Percentiles rank a stretch among this genome's conserved stretches.
Conservation (phyloP, 2,888 invertebrate species). For the Epistrophella euchroma region DNA sequence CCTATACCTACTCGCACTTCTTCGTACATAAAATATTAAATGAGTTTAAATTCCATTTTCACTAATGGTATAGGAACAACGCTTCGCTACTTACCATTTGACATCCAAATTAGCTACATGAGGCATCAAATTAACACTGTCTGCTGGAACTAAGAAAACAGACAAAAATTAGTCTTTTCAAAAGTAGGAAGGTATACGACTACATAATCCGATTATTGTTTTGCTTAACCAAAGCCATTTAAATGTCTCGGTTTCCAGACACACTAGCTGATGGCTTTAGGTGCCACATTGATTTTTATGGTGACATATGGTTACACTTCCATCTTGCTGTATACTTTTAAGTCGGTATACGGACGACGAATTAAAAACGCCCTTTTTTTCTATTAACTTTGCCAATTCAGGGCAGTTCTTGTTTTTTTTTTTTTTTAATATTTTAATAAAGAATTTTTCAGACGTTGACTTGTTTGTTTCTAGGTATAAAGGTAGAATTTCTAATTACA, state of each 20-base stretch:
- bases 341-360: slow-evolving; percentile 2
- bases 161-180: slow-evolving; percentile 26
- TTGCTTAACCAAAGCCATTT: slow-evolving; percentile 55
- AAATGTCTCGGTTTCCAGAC: slow-evolving; percentile 65
- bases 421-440: slow-evolving; percentile 23
- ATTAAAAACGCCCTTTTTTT: slow-evolving; percentile 24
- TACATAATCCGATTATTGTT: slow-evolving; percentile 50
- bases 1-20: not conserved
- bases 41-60: slow-evolving; percentile 9
- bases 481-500: slow-evolving; percentile 17
- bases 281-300: slow-evolving; percentile 79
- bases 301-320: slow-evolving; percentile 83
- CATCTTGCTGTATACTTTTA: slow-evolving; percentile 55
- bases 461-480: not conserved
- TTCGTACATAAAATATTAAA: not conserved
- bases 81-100: slow-evolving; percentile 50
- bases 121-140: slow-evolving; percentile 63
- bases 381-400: slow-evolving; percentile 27
- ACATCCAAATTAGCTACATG: slow-evolving; percentile 54
- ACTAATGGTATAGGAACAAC: slow-evolving; percentile 46
- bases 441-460: not conserved
- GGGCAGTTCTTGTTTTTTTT: not conserved
- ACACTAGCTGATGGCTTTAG: slow-evolving; percentile 30
- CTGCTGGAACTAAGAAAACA: slow-evolving; percentile 22
- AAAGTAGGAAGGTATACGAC: not conserved